A percentile compares a stretch with the other conserved stretches of the same genome.
These are phyloP conservation scores for Rotaria sp. DNA, from an alignment of 2,888 invertebrate genomes.

Conservation along the genomic window DNA sequence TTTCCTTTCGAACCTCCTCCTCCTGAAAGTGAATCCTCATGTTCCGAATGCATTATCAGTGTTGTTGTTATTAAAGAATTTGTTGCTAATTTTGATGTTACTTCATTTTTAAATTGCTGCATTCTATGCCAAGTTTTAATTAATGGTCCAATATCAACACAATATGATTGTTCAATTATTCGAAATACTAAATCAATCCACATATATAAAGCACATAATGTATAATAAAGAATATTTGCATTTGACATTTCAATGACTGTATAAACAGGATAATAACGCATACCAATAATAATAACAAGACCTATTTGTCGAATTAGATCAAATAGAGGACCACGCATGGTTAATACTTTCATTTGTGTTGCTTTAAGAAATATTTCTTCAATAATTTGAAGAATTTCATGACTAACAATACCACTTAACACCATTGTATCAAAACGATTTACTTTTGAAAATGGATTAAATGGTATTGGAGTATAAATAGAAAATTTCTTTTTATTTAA, in stretches of 20 bases:
- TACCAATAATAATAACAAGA: conserved; percentile 38
- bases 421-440: conserved; percentile 13
- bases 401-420: background rate
- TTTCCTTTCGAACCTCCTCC: background rate
- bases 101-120: background rate
- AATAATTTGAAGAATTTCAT: conserved; percentile 23
- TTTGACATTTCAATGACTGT: background rate
- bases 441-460: conserved; percentile 19
- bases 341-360: conserved; percentile 22
- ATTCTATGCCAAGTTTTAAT: background rate
- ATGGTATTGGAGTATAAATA: conserved; percentile 3
- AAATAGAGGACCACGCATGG: conserved; percentile 14
- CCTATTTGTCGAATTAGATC: conserved; percentile 38
- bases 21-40: background rate
- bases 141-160: conserved; percentile 12
- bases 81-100: background rate
- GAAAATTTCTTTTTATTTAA: background rate
- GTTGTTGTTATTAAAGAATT: background rate
- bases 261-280: conserved; percentile 38
- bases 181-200: conserved; percentile 8
- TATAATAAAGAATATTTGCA: background rate
- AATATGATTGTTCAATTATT: background rate
- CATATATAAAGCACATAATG: background rate
- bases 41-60: background rate
- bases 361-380: conserved; percentile 24